A percentile compares a stretch with the other conserved stretches of the same genome.
phyloP scores from a whole-genome alignment of 2,888 invertebrate species.

The Nemurella pictetii region DNA sequence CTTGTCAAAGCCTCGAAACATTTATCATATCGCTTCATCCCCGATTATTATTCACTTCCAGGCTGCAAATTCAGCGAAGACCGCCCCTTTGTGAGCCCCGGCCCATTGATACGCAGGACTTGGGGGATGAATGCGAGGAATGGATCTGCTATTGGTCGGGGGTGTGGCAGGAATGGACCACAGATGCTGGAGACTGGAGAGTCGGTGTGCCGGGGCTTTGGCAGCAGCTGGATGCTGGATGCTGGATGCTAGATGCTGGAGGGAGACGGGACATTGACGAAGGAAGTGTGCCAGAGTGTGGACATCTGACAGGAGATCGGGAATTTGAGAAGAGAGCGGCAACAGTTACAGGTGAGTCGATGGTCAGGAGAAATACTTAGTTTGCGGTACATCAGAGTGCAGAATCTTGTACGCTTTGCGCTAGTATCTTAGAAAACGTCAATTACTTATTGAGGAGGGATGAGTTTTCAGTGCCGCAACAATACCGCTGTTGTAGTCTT shows the following conservation, averaged over 20 bases:
- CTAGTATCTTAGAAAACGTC: too few species aligned
- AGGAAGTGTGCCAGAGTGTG: not conserved
- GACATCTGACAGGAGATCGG: not conserved
- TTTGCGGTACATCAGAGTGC: too few species aligned
- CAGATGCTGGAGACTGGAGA: conserved; percentile 16
- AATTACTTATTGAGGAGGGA: too few species aligned
- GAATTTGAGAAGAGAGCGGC: not conserved
- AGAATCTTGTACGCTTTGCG: too few species aligned
- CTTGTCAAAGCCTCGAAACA: not conserved
- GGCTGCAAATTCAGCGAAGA: not conserved
- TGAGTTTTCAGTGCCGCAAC: too few species aligned
- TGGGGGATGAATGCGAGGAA: conserved; percentile 1
- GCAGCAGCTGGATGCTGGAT: not conserved
- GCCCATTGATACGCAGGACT: conserved; percentile 15
- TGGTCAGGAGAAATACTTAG: too few species aligned
- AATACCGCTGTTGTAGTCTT: too few species aligned
- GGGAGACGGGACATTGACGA: not conserved
- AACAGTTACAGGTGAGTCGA: not conserved
- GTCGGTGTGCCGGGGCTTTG: not conserved
- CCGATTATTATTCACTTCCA: conserved; percentile 25
- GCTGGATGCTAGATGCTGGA: too few species aligned
- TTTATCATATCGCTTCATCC: conserved; percentile 15
- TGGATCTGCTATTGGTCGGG: conserved; percentile 19
- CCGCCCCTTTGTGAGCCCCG: not conserved
- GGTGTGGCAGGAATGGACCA: conserved; percentile 25